phyloP scores from a whole-genome alignment of 2,113 vertebrate genomes.

The Megalops atlanticus region DNA sequence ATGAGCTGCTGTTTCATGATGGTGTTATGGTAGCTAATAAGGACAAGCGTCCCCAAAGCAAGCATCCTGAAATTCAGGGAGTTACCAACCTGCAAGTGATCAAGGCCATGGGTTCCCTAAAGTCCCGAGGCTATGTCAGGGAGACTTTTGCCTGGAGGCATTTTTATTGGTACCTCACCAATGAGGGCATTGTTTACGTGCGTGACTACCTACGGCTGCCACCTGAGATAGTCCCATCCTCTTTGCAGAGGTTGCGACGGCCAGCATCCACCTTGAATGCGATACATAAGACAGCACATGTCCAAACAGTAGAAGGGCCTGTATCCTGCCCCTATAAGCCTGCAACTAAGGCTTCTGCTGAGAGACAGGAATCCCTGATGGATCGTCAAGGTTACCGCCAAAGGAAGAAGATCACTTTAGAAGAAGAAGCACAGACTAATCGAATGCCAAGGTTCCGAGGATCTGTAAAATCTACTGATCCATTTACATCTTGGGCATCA shows the following conservation, averaged over 20 bases:
- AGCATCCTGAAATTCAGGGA: constrained; percentile 81
- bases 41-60: constrained; percentile 81
- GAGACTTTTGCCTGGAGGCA: constrained; percentile 91
- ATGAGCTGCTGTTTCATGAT: constrained; percentile 89
- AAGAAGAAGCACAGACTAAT: constrained; percentile 44
- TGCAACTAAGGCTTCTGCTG: constrained; percentile 44
- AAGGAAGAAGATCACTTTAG: constrained; percentile 58
- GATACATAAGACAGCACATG: constrained; percentile 47
- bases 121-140: constrained; percentile 81
- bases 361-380: constrained; percentile 55
- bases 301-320: constrained; percentile 71
- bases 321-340: constrained; percentile 76
- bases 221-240: constrained; percentile 83
- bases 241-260: constrained; percentile 80
- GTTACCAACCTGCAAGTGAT: constrained; percentile 86
- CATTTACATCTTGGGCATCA: constrained; percentile 52
- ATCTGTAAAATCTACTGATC: constrained; percentile 50
- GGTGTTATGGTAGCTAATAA: constrained; percentile 93
- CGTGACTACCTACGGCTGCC: constrained; percentile 86
- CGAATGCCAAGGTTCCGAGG: constrained; percentile 66
- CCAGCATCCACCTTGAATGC: constrained; percentile 59
- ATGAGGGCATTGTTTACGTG: constrained; percentile 84
- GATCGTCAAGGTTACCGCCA: constrained; percentile 80
- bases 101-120: constrained; percentile 86
- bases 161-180: constrained; percentile 93